Conservation (phyloP, 2,888 invertebrate species). For the Lithophane semibrunnea region DNA sequence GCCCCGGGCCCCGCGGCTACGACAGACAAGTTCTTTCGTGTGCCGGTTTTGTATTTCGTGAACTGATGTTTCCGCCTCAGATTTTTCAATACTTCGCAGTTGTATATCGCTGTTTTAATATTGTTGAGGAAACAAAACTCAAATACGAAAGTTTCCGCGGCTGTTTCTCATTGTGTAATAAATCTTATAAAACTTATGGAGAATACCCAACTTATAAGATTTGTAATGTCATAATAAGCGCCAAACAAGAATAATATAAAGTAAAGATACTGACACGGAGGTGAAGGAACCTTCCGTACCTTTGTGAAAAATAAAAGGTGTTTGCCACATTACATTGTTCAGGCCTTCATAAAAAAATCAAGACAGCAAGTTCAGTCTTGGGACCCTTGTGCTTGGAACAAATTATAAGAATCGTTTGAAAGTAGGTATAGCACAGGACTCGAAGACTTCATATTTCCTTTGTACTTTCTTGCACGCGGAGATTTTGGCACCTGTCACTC, state of each 20-base stretch:
- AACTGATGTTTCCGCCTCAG: slow-evolving; percentile 73
- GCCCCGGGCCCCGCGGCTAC: slow-evolving; percentile 60
- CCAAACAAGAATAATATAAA: slow-evolving; percentile 55
- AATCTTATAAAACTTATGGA: slow-evolving; percentile 71
- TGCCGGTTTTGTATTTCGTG: slow-evolving; percentile 72
- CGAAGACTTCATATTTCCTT: slow-evolving; percentile 34
- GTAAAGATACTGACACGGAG: slow-evolving; percentile 33
- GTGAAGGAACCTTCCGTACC: slow-evolving; percentile 14
- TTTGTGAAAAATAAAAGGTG: slow-evolving; percentile 37
- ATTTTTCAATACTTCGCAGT: slow-evolving; percentile 78
- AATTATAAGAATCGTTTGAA: slow-evolving; percentile 51
- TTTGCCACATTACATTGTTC: slow-evolving; percentile 40
- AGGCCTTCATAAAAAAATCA: slow-evolving; percentile 33
- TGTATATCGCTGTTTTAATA: slow-evolving; percentile 76
- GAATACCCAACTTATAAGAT: slow-evolving; percentile 56
- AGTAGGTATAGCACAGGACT: slow-evolving; percentile 11
- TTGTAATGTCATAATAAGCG: slow-evolving; percentile 62
- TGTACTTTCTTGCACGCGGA: slow-evolving; percentile 48
- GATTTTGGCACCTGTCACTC: slow-evolving; percentile 82
- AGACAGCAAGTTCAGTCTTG: slow-evolving; percentile 9
- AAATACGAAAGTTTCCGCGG: slow-evolving; percentile 69
- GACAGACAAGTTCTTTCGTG: slow-evolving; percentile 76
- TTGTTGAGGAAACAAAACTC: slow-evolving; percentile 74
- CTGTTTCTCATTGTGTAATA: slow-evolving; percentile 73
- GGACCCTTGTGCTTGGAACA: slow-evolving; percentile 28